A percentile compares a stretch with the other conserved stretches of the same genome.
These are phyloP conservation scores for Percopsis omiscomaycus DNA, from an alignment of 2,797 vertebrate genomes.

Conservation along the genomic window DNA sequence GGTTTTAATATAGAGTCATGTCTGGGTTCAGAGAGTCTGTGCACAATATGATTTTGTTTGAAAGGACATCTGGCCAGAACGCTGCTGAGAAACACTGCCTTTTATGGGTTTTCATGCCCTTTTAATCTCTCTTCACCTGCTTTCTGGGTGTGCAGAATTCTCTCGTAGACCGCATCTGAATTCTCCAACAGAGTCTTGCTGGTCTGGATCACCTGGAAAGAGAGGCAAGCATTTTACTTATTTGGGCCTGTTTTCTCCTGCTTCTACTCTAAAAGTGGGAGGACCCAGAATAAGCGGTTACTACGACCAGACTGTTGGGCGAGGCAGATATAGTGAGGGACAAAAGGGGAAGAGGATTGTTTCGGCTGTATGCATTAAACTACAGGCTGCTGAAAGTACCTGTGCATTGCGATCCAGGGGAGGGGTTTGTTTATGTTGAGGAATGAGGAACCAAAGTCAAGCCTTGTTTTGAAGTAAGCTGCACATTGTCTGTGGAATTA, in stretches of 20 bases:
- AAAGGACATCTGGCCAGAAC: conserved; percentile 3
- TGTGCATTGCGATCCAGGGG: background rate
- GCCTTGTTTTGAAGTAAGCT: conserved; percentile 27
- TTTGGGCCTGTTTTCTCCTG: conserved; percentile 14
- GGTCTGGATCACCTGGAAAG: conserved; percentile 90
- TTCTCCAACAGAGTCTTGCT: conserved; percentile 88
- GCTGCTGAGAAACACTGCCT: conserved; percentile 17
- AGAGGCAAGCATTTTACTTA: conserved; percentile 23
- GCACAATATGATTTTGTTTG: background rate
- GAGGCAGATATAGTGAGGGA: conserved; percentile 41
- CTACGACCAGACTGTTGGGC: conserved; percentile 52
- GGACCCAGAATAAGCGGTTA: conserved; percentile 46
- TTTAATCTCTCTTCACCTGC: conserved; percentile 78
- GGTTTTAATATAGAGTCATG: conserved; percentile 13
- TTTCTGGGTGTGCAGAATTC: conserved; percentile 92
- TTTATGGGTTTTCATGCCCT: conserved; percentile 4
- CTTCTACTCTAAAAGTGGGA: conserved; percentile 25
- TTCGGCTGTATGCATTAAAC: conserved; percentile 28
- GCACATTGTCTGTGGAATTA: conserved; percentile 41
- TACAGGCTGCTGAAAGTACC: background rate
- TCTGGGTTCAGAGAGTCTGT: conserved; percentile 26
- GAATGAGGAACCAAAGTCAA: conserved; percentile 9
- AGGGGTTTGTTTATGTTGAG: conserved; percentile 16
- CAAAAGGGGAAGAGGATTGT: conserved; percentile 52
- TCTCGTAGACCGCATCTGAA: conserved; percentile 86